Evolutionary conservation across 2,888 invertebrate species (phyloP), one percentile per base, ranked within the genome.

Genomic region (Heterodera filipjevi): DNA sequence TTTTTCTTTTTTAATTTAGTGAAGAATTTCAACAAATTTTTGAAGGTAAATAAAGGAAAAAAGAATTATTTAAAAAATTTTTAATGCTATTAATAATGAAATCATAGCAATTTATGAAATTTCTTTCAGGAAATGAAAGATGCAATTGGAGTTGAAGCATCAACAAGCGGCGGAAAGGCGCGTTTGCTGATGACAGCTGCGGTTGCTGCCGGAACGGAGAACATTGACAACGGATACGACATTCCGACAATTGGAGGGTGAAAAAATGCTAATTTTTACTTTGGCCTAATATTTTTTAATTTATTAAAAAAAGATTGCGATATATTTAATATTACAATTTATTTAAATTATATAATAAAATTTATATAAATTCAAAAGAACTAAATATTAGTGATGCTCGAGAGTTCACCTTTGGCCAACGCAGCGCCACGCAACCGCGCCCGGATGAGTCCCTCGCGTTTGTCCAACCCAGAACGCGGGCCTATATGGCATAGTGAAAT

Each of bases 401-500:
- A n/a, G n/a, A n/a, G n/a, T n/a, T n/a, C n/a, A n/a, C 96, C 97
- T 86, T 92, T 93, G 12, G 95, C 95, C 89, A 95, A 93, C 89
- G 94, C 94, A 72, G 96, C 96, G 82, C 99, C 99, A 86, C 95
- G 91, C 80, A 99, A 92, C 84, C 99, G 92, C 6, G 99, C 98
- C 84, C 98, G 92, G 88, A 99, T 99, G 80, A 99, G 92, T 39
- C 99, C 99, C 91, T 99, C 99, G 91, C 98, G 79, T 46, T 83
- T 82, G 12, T 83, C 81, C 49, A 82, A 72, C 33, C 80, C 59
- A 82, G 27, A 44, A 82, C 70, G 2, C 64, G 66, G 1, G 81
- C 80, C 80, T 80, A n/a, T n/a, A n/a, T n/a, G n/a, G n/a, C n/a
- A n/a, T n/a, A n/a, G n/a, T n/a, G n/a, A n/a, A n/a, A n/a, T n/a